phyloP scores from a whole-genome alignment of 2,888 invertebrate genomes.

The Caenorhabditis virilis region DNA sequence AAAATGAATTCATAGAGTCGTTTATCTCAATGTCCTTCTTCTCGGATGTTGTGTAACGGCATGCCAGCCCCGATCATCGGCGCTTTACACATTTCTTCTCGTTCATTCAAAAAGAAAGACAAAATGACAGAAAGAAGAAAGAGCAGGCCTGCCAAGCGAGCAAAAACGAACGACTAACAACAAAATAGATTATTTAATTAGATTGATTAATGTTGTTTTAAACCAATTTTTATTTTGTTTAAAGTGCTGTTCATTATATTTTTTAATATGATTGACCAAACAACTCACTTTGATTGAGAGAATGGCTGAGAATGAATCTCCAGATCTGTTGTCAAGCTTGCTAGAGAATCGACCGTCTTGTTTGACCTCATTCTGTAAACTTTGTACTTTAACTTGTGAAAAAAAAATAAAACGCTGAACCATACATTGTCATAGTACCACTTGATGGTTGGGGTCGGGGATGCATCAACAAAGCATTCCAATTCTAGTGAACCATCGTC shows the following conservation, averaged over 20 bases:
- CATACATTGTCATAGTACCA: constrained; percentile 69
- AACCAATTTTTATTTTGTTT: not conserved
- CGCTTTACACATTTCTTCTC: too few relatives aligned
- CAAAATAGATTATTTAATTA: too few relatives aligned
- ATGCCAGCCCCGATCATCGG: too few relatives aligned
- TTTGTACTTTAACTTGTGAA: too few relatives aligned
- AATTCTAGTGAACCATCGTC: constrained; percentile 69
- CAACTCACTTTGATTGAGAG: constrained; percentile 66
- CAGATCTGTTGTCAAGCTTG: constrained; percentile 64
- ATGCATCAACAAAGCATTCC: constrained; percentile 69
- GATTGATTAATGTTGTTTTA: not conserved
- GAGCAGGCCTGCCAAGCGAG: too few relatives aligned
- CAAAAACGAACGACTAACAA: too few relatives aligned
- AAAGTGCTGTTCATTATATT: constrained; percentile 2
- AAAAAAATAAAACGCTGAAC: not conserved
- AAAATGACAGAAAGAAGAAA: too few relatives aligned
- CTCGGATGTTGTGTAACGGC: too few relatives aligned
- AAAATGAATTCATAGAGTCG: too few relatives aligned
- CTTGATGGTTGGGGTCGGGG: constrained; percentile 68
- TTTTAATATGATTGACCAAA: not conserved
- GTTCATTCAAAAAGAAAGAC: too few relatives aligned
- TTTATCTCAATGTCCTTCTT: too few relatives aligned
- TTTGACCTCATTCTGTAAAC: constrained; percentile 63
- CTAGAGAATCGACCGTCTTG: constrained; percentile 62
- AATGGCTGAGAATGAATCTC: constrained; percentile 67